Percentiles rank a stretch among this genome's conserved stretches.
These are phyloP conservation scores for Camponotus fellah DNA, from an alignment of 2,888 invertebrate genomes.

Conservation along the genomic window DNA sequence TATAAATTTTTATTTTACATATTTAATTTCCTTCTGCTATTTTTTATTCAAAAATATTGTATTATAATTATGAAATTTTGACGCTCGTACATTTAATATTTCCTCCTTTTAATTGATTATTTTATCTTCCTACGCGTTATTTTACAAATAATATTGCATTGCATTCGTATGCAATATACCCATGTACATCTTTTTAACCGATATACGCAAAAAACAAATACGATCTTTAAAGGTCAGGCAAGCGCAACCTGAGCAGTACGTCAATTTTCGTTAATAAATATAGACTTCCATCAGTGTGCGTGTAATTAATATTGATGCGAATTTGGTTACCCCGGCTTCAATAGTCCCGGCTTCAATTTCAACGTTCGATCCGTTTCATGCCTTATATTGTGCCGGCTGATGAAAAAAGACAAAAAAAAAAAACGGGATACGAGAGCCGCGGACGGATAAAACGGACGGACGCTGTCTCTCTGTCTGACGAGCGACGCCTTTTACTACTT, in stretches of 20 bases:
- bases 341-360: not conserved
- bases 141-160: slow-evolving; percentile 5
- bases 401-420: slow-evolving; percentile 20
- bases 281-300: slow-evolving; percentile 30
- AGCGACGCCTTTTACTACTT: slow-evolving; percentile 37
- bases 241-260: slow-evolving; percentile 35
- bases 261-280: slow-evolving; percentile 47
- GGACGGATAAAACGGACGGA: not conserved
- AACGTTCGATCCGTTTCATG: slow-evolving; percentile 29
- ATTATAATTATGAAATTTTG: not conserved
- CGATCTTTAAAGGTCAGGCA: slow-evolving; percentile 48
- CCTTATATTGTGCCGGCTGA: slow-evolving; percentile 5
- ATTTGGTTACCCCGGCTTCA: slow-evolving; percentile 32
- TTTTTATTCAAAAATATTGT: not conserved
- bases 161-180: slow-evolving; percentile 7
- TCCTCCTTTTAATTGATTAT: too few species aligned
- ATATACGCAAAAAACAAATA: not conserved
- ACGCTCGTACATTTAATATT: not conserved
- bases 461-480: slow-evolving; percentile 24
- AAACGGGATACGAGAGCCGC: not conserved
- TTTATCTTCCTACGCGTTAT: not conserved
- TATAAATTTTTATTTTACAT: slow-evolving; percentile 9
- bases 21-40: not conserved
- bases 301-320: slow-evolving; percentile 51
- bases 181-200: slow-evolving; percentile 17